Base-by-base conservation (phyloP, 2,888 invertebrate species). In the Ormyrus labotus region DNA sequence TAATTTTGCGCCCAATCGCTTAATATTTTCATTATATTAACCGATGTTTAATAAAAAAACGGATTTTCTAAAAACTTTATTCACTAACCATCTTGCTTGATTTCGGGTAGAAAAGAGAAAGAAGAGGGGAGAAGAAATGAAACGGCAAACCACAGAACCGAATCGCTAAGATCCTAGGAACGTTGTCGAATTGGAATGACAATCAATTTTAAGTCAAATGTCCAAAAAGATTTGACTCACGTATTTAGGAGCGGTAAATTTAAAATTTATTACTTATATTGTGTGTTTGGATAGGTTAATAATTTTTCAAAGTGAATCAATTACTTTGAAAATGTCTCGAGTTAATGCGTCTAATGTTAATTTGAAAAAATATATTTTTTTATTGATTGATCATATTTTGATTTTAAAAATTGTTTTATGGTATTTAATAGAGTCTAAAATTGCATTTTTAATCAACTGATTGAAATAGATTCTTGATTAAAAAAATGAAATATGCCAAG, bases 1-100 rank as follows among this genome's bases (percentile, higher is more conserved):
- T 64, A n/a, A 68, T 69, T 3, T 72, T 64, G 53, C 13, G 50
- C 34, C 47, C 8, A 13, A 13, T 53, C 6, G 2, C 5, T 58
- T 45, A 0, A 60, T 57, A 57, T 76, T 64, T 63, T 19, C 0
- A 6, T 51, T 50, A 45, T 68, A 65, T 79, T 65, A 9, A 53
- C 2, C 9, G 82, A 82, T 82, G 68, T n/a, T 48, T 65, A n/a
- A 3, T 53, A 80, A 78, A 80, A 73, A 73, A 78, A 57, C 11
- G 45, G 73, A 82, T 82, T 83, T 70, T 55, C 9, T 53, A 67
- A 58, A 67, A 78, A 45, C 11, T 65, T 73, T 71, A 53, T 65
- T 10, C 13, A 75, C 83, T 74, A 76, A 83, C 83, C 83, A 83
- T 83, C 82, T 80, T 81, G 81, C 64, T 61, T 64, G 77, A 63